Conservation (phyloP, 2,113 vertebrate genomes). For the Ardeotis arabs region DNA sequence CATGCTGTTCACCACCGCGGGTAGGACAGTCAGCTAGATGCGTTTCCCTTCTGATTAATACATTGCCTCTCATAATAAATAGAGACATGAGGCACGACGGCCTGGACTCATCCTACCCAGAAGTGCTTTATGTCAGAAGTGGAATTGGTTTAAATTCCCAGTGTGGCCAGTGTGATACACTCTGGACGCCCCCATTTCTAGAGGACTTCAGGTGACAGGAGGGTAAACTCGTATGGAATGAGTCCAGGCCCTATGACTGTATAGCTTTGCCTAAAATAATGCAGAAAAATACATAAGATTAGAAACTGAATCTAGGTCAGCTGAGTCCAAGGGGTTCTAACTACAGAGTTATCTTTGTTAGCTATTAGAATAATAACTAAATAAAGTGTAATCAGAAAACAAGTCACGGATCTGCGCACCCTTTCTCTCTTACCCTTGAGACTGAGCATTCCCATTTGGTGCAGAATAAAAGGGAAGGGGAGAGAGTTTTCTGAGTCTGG, state of each 20-base stretch:
- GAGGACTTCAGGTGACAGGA: background rate
- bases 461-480: background rate
- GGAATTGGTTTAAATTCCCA: background rate
- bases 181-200: background rate
- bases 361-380: background rate
- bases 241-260: background rate
- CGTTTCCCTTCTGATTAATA: background rate
- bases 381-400: background rate
- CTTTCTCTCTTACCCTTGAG: background rate
- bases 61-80: background rate
- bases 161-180: background rate
- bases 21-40: background rate
- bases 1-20: background rate
- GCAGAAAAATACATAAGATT: background rate
- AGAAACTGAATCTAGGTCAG: background rate
- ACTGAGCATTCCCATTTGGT: background rate
- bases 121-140: background rate
- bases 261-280: background rate
- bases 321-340: background rate
- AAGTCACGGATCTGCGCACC: rapidly evolving
- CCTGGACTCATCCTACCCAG: background rate
- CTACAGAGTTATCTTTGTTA: background rate
- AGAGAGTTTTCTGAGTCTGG: background rate
- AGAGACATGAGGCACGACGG: background rate
- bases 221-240: background rate